Evolutionary conservation across 2,888 invertebrate genomes (phyloP).

Genomic region (Parnassius smintheus): DNA sequence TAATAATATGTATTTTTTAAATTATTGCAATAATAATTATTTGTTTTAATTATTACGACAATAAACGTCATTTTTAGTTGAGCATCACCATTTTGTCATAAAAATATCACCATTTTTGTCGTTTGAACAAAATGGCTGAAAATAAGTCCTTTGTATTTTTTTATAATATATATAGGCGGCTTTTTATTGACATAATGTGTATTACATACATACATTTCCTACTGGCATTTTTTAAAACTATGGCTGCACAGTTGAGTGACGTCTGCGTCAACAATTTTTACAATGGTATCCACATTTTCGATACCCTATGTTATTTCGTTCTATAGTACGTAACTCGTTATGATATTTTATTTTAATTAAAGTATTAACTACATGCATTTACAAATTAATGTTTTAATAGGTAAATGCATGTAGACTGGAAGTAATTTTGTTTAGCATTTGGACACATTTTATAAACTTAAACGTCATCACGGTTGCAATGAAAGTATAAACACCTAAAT

Average conservation of each 20-base stretch:
- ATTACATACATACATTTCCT: neutral
- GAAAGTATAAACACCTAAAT: no score
- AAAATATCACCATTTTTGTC: constrained; percentile 4
- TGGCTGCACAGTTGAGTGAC: constrained; percentile 28
- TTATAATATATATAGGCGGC: constrained; percentile 12
- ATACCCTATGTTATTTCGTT: constrained; percentile 8
- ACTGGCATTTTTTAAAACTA: constrained; percentile 7
- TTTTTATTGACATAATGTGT: constrained; percentile 8
- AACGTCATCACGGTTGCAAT: no score
- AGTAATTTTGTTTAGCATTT: no score
- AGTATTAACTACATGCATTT: no score
- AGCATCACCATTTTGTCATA: constrained; percentile 15
- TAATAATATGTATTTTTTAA: constrained; percentile 9
- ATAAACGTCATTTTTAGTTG: constrained; percentile 14
- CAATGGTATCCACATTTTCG: constrained; percentile 28
- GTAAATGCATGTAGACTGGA: no score
- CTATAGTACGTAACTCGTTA: constrained; percentile 17
- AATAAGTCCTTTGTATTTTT: neutral
- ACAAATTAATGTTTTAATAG: no score
- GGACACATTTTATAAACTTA: no score
- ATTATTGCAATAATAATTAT: constrained; percentile 14
- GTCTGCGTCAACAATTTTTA: constrained; percentile 20
- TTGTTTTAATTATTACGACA: constrained; percentile 13
- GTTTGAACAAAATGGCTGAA: constrained; percentile 16
- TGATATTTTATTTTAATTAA: neutral